A percentile compares a stretch with the other conserved stretches of the same genome.
phyloP scores from a whole-genome alignment of 1,140 invertebrate species.

The Heliconius himera region DNA sequence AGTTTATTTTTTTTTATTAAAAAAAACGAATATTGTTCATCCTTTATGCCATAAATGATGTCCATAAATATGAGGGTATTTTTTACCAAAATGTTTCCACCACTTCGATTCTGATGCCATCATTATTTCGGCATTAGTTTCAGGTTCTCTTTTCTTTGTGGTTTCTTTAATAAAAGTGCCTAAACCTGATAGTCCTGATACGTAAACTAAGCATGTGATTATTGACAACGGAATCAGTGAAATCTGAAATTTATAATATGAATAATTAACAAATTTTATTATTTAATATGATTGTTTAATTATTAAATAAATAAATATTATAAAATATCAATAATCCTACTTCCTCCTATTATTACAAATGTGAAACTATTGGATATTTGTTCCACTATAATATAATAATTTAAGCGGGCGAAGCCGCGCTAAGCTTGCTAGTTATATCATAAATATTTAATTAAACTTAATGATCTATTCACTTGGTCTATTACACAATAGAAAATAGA shows the following conservation, averaged over 20 bases:
- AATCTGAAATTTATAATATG: background rate
- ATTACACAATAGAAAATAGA: too few species aligned
- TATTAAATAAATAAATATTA: too few species aligned
- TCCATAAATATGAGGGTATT: background rate
- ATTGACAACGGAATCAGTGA: background rate
- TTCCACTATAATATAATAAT: too few species aligned
- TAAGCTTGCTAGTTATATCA: too few species aligned
- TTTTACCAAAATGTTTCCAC: conserved; percentile 14
- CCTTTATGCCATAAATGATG: background rate
- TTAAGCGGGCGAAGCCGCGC: too few species aligned
- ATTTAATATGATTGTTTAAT: too few species aligned
- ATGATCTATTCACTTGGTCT: too few species aligned
- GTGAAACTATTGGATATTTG: too few species aligned
- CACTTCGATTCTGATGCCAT: background rate
- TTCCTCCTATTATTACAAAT: too few species aligned
- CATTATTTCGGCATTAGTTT: conserved; percentile 8
- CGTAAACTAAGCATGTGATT: background rate
- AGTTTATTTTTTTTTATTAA: background rate
- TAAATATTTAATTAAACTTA: too few species aligned
- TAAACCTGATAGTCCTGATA: background rate
- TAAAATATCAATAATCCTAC: too few species aligned
- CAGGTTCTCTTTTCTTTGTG: background rate
- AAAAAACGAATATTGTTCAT: background rate
- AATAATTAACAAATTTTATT: too few species aligned
- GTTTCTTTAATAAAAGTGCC: background rate